A percentile compares a stretch with the other conserved stretches of the same genome.
Evolutionary conservation across 2,113 vertebrate genomes (phyloP).

Genomic region (Ictidomys tridecemlineatus): DNA sequence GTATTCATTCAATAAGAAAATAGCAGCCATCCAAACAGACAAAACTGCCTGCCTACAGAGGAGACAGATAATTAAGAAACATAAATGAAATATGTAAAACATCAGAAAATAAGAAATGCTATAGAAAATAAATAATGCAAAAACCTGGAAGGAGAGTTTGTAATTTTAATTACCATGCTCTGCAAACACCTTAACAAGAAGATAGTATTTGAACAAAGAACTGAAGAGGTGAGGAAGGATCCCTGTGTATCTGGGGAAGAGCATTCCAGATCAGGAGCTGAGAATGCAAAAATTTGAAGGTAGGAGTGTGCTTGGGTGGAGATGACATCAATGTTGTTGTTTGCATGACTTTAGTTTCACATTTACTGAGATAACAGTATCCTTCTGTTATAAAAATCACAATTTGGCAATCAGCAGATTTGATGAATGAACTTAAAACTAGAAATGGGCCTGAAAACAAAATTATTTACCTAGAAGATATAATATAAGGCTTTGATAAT

Average conservation of each 20-base stretch:
- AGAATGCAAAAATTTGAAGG: not conserved
- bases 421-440: not conserved
- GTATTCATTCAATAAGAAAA: not conserved
- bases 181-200: not conserved
- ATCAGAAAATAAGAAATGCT: not conserved
- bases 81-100: not conserved
- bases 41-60: not conserved
- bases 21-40: not conserved
- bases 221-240: not conserved
- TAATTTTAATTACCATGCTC: not conserved
- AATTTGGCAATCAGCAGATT: not conserved
- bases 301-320: not conserved
- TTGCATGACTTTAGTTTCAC: not conserved
- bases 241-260: not conserved
- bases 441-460: constrained; percentile 25
- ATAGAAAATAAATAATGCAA: not conserved
- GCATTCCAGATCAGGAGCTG: not conserved
- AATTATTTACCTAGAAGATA: not conserved
- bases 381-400: not conserved
- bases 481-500: not conserved
- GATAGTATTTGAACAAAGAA: not conserved
- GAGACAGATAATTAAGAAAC: not conserved
- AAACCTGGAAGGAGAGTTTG: not conserved
- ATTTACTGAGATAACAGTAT: not conserved
- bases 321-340: not conserved